Percentiles rank a stretch among this genome's conserved stretches.
phyloP scores from a whole-genome alignment of 2,113 vertebrate species.

The Mesembrinibis cayennensis region DNA sequence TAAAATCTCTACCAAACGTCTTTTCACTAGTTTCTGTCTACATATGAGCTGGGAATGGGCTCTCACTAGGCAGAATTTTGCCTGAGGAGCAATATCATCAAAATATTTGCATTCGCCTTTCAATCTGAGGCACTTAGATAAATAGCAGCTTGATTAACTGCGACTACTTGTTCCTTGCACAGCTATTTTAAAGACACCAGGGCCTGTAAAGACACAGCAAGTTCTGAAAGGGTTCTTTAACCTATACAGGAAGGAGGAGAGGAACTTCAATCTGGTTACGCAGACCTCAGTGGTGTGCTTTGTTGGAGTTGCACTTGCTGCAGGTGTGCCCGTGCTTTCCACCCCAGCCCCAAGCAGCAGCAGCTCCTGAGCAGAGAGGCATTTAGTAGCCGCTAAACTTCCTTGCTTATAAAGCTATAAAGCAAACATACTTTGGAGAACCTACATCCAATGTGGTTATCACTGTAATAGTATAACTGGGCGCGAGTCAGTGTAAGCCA shows the following conservation, averaged over 20 bases:
- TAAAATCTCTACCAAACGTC: background rate
- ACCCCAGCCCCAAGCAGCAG: background rate
- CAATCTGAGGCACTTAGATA: background rate
- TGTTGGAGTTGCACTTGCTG: background rate
- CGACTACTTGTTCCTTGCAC: background rate
- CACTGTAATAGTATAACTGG: background rate
- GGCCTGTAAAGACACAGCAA: background rate
- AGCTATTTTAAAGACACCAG: background rate
- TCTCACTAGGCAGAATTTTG: background rate
- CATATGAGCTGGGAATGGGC: background rate
- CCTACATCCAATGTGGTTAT: rapidly evolving
- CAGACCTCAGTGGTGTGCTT: background rate
- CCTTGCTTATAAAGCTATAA: background rate
- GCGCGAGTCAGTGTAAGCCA: background rate
- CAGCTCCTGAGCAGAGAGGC: background rate
- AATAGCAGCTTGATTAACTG: background rate
- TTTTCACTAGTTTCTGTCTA: background rate
- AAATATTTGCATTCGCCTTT: background rate
- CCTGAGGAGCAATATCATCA: background rate
- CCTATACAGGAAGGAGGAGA: rapidly evolving
- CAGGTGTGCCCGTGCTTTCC: background rate
- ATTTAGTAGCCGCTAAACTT: background rate
- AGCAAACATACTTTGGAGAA: background rate
- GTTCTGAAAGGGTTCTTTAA: background rate
- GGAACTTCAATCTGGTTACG: background rate